Conservation (phyloP, 2,113 vertebrate genomes). For the Perca flavescens region DNA sequence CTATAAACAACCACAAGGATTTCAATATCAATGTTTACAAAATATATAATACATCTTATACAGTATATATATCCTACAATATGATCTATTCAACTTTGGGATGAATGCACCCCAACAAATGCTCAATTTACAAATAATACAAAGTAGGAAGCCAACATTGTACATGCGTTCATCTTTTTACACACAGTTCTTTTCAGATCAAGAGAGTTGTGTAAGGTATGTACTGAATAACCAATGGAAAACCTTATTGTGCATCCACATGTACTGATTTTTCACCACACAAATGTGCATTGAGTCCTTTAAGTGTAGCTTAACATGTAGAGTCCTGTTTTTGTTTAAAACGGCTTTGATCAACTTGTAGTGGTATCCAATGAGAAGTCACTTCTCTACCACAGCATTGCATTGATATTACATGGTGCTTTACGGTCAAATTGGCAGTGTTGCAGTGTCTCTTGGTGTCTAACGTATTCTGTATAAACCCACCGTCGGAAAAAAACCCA, state of each 20-base stretch:
- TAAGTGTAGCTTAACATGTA: constrained; percentile 25
- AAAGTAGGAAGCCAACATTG: constrained; percentile 45
- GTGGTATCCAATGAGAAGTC: constrained; percentile 14
- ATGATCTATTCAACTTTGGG: constrained; percentile 13
- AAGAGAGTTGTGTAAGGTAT: constrained; percentile 7
- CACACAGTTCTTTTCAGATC: constrained; percentile 21
- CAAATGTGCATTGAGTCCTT: constrained; percentile 35
- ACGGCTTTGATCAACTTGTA: constrained; percentile 9
- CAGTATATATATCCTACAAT: constrained; percentile 38
- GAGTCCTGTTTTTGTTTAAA: constrained; percentile 19
- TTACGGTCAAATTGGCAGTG: constrained; percentile 71
- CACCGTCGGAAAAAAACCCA: constrained; percentile 33
- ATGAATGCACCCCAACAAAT: constrained; percentile 37
- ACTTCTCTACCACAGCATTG: constrained; percentile 14
- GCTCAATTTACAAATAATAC: constrained; percentile 61
- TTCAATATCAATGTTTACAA: constrained; percentile 60
- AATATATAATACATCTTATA: constrained; percentile 70
- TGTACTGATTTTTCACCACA: constrained; percentile 40
- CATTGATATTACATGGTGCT: constrained; percentile 44
- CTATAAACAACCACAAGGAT: constrained; percentile 66
- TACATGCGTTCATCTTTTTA: constrained; percentile 43
- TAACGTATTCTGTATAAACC: constrained; percentile 39
- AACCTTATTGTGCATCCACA: constrained; percentile 15
- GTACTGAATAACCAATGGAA: constrained; percentile 38
- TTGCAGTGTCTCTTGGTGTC: constrained; percentile 35